Evolutionary conservation across 2,888 invertebrate genomes (phyloP), one percentile per base, ranked within the genome.

Genomic region (Zeuzera pyrina): DNA sequence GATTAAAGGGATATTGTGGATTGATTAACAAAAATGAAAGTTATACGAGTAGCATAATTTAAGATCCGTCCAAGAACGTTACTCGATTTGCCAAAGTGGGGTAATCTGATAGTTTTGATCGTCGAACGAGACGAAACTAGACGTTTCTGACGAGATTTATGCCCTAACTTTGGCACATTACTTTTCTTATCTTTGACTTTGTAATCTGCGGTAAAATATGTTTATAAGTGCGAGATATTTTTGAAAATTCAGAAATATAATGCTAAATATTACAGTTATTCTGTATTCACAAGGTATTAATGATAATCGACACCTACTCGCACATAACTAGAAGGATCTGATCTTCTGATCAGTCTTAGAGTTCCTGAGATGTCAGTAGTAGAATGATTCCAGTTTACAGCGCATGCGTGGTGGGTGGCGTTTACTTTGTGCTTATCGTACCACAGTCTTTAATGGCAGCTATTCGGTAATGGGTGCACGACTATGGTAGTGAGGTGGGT

Each of bases 121-220:
- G 49, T 47, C 60, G 58, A 62, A 60, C 62, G 59, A 61, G 66
- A 68, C 61, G 63, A 58, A 57, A 60, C 61, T 72, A 74, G 72
- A 74, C 72, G 69, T 64, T 71, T 52, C 54, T 55, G 52, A 51
- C 43, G 52, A 61, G 74, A 81, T 78, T 81, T 81, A 81, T 74
- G 66, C 58, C 47, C 60, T 46, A 81, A 81, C 68, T 81, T 79
- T 62, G 53, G 54, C 68, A 68, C 76, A 72, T 79, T 72, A 70
- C 65, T 73, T 69, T 71, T 66, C 74, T 73, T 79, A 79, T 79
- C 77, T 66, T 33, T 41, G 52, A 65, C 58, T 66, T 58, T 50
- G 58, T 57, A 57, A 55, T 58, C 57, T 55, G 54, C 47, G 41
- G 65, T 65, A 64, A 56, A 53, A 43, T 46, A 44, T 41, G 36